phyloP scores from a whole-genome alignment of 2,113 vertebrate genomes.

The Onychorhynchus coronatus region DNA sequence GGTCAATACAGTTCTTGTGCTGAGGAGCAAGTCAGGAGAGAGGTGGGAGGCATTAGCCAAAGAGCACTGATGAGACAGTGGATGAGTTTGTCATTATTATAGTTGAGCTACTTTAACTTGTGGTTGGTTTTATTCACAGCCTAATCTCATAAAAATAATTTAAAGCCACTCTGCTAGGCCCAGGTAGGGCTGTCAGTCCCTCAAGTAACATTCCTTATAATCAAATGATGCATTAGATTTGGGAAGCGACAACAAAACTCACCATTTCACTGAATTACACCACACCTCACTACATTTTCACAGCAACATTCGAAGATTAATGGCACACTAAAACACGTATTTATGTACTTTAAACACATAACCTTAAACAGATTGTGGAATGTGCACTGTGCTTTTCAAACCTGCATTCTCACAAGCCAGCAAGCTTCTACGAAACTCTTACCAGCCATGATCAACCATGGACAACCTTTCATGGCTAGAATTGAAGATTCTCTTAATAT shows the following conservation, averaged over 20 bases:
- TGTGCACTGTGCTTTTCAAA: not conserved
- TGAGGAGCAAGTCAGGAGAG: not conserved
- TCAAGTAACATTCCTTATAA: not conserved
- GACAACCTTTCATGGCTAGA: not conserved
- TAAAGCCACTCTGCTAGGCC: not conserved
- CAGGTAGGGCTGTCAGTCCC: not conserved
- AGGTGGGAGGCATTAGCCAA: not conserved
- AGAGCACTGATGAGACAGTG: not conserved
- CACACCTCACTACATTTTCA: not conserved
- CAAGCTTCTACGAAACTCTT: not conserved
- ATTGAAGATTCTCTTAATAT: not conserved
- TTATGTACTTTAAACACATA: not conserved
- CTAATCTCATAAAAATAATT: not conserved
- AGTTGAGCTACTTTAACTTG: not conserved
- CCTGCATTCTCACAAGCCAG: not conserved
- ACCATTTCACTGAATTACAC: not conserved
- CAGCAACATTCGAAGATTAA: not conserved
- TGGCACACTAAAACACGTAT: not conserved
- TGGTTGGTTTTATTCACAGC: not conserved
- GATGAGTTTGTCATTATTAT: not conserved
- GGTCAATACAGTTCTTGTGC: not conserved
- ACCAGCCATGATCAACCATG: not conserved
- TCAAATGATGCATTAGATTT: not conserved
- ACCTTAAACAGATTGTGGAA: not conserved
- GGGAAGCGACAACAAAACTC: not conserved